phyloP scores from a whole-genome alignment of 2,113 vertebrate genomes.

The Centrocercus urophasianus region DNA sequence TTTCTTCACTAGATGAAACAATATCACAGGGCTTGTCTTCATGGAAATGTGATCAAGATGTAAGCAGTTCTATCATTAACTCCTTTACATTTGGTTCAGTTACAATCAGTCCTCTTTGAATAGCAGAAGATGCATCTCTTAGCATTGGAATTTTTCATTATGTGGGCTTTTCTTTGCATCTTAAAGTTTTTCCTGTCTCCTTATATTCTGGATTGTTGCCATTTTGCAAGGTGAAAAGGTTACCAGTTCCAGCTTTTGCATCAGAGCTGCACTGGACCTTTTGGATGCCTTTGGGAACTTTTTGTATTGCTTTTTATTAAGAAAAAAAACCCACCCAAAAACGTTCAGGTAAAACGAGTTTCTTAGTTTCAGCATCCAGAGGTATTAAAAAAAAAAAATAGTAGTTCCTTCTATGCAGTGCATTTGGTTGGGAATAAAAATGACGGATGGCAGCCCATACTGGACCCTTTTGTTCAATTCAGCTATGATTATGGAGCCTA shows the following conservation, averaged over 20 bases:
- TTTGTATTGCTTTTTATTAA: slow-evolving; percentile 22
- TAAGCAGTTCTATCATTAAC: background rate
- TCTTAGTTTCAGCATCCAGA: slow-evolving; percentile 62
- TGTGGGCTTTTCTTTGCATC: slow-evolving; percentile 7
- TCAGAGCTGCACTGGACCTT: background rate
- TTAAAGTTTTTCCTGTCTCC: slow-evolving; percentile 43
- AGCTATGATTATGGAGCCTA: slow-evolving; percentile 81
- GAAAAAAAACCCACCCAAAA: background rate
- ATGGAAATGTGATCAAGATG: slow-evolving; percentile 55
- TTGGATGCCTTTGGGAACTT: slow-evolving; percentile 30
- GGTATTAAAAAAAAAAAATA: slow-evolving; percentile 5
- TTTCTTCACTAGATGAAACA: slow-evolving; percentile 10
- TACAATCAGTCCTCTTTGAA: slow-evolving; percentile 5
- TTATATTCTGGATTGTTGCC: slow-evolving; percentile 33
- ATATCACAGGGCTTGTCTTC: slow-evolving; percentile 48
- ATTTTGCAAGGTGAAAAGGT: slow-evolving; percentile 64
- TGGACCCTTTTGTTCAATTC: slow-evolving; percentile 81
- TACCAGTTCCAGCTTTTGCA: background rate
- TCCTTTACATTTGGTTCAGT: slow-evolving; percentile 26
- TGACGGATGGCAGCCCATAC: slow-evolving; percentile 76
- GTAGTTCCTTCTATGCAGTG: slow-evolving; percentile 59
- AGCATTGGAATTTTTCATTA: slow-evolving; percentile 49
- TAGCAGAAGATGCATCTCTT: background rate
- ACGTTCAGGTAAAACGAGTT: slow-evolving; percentile 50
- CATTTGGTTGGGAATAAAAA: slow-evolving; percentile 81